Evolutionary conservation across 2,888 invertebrate genomes (phyloP), one percentile per base, ranked within the genome.

Genomic region (Eurytoma adleriae): DNA sequence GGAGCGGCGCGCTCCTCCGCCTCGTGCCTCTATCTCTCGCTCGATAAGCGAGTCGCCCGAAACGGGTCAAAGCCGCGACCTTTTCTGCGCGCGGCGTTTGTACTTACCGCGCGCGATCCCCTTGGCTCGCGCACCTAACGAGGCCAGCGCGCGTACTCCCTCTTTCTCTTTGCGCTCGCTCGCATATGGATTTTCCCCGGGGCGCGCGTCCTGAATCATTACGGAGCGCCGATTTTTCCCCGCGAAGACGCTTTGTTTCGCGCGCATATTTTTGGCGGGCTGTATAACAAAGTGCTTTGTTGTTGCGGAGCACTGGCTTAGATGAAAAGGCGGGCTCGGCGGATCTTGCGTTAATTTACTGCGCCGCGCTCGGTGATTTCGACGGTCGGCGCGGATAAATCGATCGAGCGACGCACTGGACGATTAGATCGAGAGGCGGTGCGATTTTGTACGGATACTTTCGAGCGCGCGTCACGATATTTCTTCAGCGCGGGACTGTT

Each of bases 41-140:
- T 79, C 85, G 89, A 89, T 89, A 89, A 89, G 84, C 85, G 76
- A 64, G 66, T 64, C 69, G 61, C 18, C 48, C 30, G 86, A 89
- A 88, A 87, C 87, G 86, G 89, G 88, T 89, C 89, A 87, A 85
- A 89, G 89, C 88, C 89, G 84, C 88, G 88, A 89, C 88, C 89
- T 87, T 87, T 88, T 84, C 83, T 84, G 86, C 84, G 64, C 52
- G 74, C 73, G 18, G 50, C 62, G n/a, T 18, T 59, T 50, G 24
- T 68, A 13, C 24, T 14, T 50, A 24, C 40, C 40, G 3, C 2
- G 16, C 48, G 27, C 56, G 57, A 54, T 59, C 40, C 59, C 64
- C 14, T 67, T 72, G 78, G 57, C 68, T 57, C 66, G 75, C 54
- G 30, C 66, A 71, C 76, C 71, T 71, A 80, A 80, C 66, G 80